These are phyloP conservation scores for Himalopsyche kuldschensis DNA, from an alignment of 2,888 invertebrate genomes.

Conservation along the genomic window DNA sequence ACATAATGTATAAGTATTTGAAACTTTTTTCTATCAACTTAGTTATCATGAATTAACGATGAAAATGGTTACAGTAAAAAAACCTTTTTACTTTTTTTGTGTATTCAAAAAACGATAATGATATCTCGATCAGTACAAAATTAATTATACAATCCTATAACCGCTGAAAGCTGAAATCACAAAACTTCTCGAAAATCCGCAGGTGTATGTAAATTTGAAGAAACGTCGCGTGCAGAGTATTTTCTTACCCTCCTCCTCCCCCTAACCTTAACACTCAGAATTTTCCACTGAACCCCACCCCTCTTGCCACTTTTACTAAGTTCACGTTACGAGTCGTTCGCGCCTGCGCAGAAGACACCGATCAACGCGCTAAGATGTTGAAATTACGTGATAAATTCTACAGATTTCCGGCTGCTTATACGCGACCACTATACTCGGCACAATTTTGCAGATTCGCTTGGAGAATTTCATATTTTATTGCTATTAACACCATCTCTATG, in stretches of 20 bases:
- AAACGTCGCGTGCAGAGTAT: constrained; percentile 7
- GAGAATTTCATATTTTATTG: not conserved
- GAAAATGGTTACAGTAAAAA: too few species aligned
- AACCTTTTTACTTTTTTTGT: too few species aligned
- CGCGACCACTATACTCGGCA: constrained; percentile 9
- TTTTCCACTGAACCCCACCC: not conserved
- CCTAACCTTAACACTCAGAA: constrained; percentile 2
- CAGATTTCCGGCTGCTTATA: constrained; percentile 35
- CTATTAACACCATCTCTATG: not conserved
- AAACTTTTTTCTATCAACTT: too few species aligned
- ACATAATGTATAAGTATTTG: too few species aligned
- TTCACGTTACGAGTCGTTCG: not conserved
- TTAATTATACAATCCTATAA: not conserved
- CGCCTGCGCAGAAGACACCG: constrained; percentile 30
- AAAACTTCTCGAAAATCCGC: not conserved
- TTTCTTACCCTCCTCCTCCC: constrained; percentile 4
- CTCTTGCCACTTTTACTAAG: not conserved
- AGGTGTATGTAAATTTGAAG: not conserved
- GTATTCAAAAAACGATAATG: too few species aligned
- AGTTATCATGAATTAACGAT: too few species aligned
- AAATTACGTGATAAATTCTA: constrained; percentile 38
- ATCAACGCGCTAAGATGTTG: constrained; percentile 32
- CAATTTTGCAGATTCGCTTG: not conserved
- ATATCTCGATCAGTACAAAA: too few species aligned
- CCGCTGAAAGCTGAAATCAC: not conserved